A percentile compares a stretch with the other conserved stretches of the same genome.
Evolutionary conservation across 1,140 invertebrate genomes (phyloP).

Genomic region (Yoshiicerus persimilis): DNA sequence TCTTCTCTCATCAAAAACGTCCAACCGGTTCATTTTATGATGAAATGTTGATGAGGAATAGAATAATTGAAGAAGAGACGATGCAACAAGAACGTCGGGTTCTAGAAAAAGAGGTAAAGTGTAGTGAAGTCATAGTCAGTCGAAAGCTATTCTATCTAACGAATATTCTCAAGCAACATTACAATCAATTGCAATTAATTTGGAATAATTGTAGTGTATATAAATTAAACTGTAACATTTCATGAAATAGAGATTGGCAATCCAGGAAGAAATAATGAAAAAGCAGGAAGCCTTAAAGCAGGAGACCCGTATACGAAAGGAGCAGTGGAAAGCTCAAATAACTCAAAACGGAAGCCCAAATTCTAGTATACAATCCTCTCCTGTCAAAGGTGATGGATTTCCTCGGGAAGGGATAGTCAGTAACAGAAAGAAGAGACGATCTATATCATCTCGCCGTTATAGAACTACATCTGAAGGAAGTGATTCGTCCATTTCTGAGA

Average conservation of each 20-base stretch:
- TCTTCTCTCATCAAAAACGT: conserved; percentile 46
- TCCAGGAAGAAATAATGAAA: conserved; percentile 69
- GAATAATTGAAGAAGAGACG: conserved; percentile 39
- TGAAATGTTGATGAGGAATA: conserved; percentile 43
- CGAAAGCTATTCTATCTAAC: too few relatives aligned
- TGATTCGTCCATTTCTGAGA: conserved; percentile 58
- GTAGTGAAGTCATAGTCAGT: not conserved
- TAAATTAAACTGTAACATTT: not conserved
- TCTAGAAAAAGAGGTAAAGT: conserved; percentile 44
- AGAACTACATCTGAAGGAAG: conserved; percentile 54
- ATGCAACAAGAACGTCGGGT: conserved; percentile 25
- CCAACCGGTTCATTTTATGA: conserved; percentile 45
- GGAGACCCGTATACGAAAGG: conserved; percentile 58
- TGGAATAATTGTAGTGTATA: too few relatives aligned
- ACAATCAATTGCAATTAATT: too few relatives aligned
- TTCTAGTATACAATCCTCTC: not conserved
- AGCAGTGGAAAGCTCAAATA: conserved; percentile 43
- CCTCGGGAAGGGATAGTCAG: not conserved
- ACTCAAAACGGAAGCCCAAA: not conserved
- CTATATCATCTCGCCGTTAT: conserved; percentile 31
- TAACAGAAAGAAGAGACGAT: not conserved
- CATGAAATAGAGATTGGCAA: conserved; percentile 60
- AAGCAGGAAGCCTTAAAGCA: conserved; percentile 67
- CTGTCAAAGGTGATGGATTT: conserved; percentile 5
- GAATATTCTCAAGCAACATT: too few relatives aligned